Base-by-base conservation (phyloP, 1,140 invertebrate species). In the Hermatobates lingyangjiaoensis region DNA sequence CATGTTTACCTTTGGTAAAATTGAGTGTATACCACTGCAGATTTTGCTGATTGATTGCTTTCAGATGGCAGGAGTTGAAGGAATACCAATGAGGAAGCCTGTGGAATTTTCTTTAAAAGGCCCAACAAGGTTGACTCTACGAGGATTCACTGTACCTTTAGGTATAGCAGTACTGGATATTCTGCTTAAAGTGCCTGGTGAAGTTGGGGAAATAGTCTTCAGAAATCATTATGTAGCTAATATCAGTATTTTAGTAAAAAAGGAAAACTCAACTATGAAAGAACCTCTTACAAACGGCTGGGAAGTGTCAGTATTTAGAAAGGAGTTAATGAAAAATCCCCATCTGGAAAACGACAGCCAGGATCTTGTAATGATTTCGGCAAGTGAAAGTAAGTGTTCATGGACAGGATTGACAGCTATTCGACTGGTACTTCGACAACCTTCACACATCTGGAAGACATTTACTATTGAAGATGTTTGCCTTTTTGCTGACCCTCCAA, bases 371-470 rank as follows among this genome's bases (percentile, higher is more conserved):
- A 65, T 64, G 30, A 61, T 73, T 20, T 63, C 63, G 1, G 62
- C 62, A 14, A 68, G 67, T 59, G 68, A 72, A 61, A 66, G 64
- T 49, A 28, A 57, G 2, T 54, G 64, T 15, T 60, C 64, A 15
- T 66, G 62, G 63, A 54, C 58, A 38, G 60, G 62, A 45, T 57
- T 68, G 4, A 47, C 61, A 3, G 61, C 62, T 7, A 55, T 74
- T 50, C 55, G 71, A 23, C 56, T 74, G 14, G 66, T 73, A 40
- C 59, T 74, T 23, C 63, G 68, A 40, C 72, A 74, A 54, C 72
- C 72, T 1, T 73, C 72, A 4, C 67, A 67, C 18, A 62, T 68
- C 1, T 74, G 72, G 72, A 67, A 67, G 51, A 69, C 69, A 24
- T 74, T 73, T 57, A 62, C 63, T 39, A 57, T 74, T 21, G 70